phyloP scores from a whole-genome alignment of 2,113 vertebrate species.

The Menidia beryllina region DNA sequence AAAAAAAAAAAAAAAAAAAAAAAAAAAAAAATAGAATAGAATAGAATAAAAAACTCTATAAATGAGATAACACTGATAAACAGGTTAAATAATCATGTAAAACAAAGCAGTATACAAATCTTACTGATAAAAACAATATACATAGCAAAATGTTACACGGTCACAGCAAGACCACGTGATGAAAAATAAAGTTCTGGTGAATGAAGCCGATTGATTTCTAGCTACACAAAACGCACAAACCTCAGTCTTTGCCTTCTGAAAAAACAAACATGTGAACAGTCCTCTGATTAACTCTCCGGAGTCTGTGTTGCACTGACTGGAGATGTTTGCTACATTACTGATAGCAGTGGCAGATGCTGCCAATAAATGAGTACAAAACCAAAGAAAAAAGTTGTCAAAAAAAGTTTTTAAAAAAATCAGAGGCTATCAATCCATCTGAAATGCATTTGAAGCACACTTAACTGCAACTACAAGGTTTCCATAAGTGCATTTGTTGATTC shows the following conservation, averaged over 20 bases:
- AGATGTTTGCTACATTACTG: slow-evolving; percentile 59
- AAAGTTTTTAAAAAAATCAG: slow-evolving; percentile 44
- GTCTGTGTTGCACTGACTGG: slow-evolving; percentile 27
- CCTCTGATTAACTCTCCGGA: slow-evolving; percentile 38
- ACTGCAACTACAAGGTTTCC: slow-evolving; percentile 40
- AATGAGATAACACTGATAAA: slow-evolving; percentile 61
- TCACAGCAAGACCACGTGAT: slow-evolving; percentile 54
- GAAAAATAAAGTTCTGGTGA: slow-evolving; percentile 34
- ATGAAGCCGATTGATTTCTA: slow-evolving; percentile 57
- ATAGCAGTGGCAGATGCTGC: slow-evolving; percentile 83
- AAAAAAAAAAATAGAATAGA: slow-evolving; percentile 45
- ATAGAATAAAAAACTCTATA: slow-evolving; percentile 42
- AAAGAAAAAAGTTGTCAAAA: slow-evolving; percentile 41
- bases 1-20: slow-evolving; percentile 39
- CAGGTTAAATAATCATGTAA: slow-evolving; percentile 68
- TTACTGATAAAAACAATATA: slow-evolving; percentile 39
- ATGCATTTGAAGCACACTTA: slow-evolving; percentile 42
- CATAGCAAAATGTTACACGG: slow-evolving; percentile 46
- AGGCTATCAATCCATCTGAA: slow-evolving; percentile 40
- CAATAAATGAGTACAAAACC: slow-evolving; percentile 74
- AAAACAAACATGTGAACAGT: slow-evolving; percentile 46
- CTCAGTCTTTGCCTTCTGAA: slow-evolving; percentile 43
- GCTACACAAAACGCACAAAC: slow-evolving; percentile 36
- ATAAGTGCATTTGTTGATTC: slow-evolving; percentile 69
- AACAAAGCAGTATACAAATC: slow-evolving; percentile 64